A percentile compares a stretch with the other conserved stretches of the same genome.
Conservation (phyloP, 1,140 invertebrate species). For the Lordiphosa stackelbergi region DNA sequence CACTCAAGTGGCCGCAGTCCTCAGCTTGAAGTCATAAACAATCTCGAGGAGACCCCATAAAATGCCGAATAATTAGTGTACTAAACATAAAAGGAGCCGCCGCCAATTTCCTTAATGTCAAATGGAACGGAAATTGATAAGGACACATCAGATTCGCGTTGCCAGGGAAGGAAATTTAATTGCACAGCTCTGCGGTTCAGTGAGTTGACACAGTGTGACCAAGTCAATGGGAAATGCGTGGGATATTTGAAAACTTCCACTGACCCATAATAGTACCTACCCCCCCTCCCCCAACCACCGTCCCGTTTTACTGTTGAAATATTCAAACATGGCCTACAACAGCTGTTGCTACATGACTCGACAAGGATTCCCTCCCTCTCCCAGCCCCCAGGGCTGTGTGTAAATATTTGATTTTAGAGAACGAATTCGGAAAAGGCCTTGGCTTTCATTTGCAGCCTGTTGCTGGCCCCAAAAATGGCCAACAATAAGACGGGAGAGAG, state of each 20-base stretch:
- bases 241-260: neutral
- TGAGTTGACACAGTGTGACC: neutral
- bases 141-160: constrained; percentile 52
- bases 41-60: constrained; percentile 22
- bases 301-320: constrained; percentile 35
- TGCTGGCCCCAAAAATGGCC: constrained; percentile 19
- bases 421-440: constrained; percentile 1
- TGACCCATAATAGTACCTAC: too few relatives aligned
- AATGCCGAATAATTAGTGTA: constrained; percentile 43
- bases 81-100: constrained; percentile 14
- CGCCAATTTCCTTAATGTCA: constrained; percentile 52
- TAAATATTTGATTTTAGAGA: constrained; percentile 66
- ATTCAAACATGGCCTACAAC: constrained; percentile 59
- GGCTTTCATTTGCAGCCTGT: constrained; percentile 25
- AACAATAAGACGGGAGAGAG: constrained; percentile 2
- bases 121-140: constrained; percentile 67
- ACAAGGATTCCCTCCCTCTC: constrained; percentile 27
- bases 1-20: neutral
- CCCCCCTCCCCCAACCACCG: neutral
- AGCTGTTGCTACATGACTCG: constrained; percentile 68
- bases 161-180: constrained; percentile 39
- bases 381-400: constrained; percentile 13
- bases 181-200: constrained; percentile 18
- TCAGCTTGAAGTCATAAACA: constrained; percentile 25
- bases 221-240: too few relatives aligned